Evolutionary conservation across 1,140 invertebrate genomes (phyloP).

Genomic region (Drosophila persimilis): DNA sequence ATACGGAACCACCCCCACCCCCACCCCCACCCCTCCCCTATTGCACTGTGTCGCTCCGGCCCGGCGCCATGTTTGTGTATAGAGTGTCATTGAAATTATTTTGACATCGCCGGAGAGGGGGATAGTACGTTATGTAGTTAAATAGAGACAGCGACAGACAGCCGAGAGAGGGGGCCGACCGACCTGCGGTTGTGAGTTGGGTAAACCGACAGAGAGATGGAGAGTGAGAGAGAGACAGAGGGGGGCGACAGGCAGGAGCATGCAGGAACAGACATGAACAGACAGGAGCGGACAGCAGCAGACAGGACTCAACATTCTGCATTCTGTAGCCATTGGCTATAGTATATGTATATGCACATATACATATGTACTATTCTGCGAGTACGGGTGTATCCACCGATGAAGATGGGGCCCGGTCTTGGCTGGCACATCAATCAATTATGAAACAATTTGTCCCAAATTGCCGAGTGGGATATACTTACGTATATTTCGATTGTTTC

Average conservation of each 20-base stretch:
- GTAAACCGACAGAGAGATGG: constrained; percentile 28
- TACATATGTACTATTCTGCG: no score
- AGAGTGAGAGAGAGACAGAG: not conserved
- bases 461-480: constrained; percentile 47
- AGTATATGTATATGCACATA: no score
- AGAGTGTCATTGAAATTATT: constrained; percentile 70
- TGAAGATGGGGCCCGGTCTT: not conserved
- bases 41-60: constrained; percentile 1
- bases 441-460: constrained; percentile 75
- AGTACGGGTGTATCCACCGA: no score
- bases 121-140: constrained; percentile 35
- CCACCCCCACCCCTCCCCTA: not conserved
- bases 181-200: constrained; percentile 63
- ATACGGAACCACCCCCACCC: constrained; percentile 19
- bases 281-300: no score
- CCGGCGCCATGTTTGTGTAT: constrained; percentile 40
- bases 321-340: no score
- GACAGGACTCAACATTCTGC: no score
- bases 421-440: constrained; percentile 73
- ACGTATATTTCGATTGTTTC: constrained; percentile 61
- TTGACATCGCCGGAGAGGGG: constrained; percentile 55
- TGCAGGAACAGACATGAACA: no score
- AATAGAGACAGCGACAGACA: constrained; percentile 5
- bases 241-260: not conserved
- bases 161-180: constrained; percentile 3